phyloP scores from a whole-genome alignment of 1,140 invertebrate genomes.

The Aphelenchoides fujianensis region DNA sequence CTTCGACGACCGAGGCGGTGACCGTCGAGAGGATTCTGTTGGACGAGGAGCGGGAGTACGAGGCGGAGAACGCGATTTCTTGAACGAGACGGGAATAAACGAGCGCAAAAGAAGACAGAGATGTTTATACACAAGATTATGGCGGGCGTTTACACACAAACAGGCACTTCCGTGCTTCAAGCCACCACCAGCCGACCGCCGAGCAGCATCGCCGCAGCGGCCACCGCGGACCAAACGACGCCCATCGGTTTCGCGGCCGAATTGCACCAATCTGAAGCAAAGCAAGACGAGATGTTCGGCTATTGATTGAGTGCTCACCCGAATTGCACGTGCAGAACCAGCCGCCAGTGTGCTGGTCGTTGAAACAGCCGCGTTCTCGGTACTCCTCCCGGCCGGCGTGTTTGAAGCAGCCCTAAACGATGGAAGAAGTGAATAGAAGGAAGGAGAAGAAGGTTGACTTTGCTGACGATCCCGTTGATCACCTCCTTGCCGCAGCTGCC shows the following conservation, averaged over 20 bases:
- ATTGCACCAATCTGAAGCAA: not conserved
- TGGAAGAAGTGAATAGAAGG: not conserved
- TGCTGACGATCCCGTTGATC: not conserved
- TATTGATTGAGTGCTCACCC: not conserved
- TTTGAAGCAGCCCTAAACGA: conserved; percentile 6
- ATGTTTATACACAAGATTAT: too few species aligned
- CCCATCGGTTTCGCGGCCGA: not conserved
- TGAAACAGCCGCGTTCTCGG: not conserved
- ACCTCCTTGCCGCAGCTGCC: conserved; percentile 9
- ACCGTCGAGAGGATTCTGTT: too few species aligned
- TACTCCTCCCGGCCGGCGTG: not conserved
- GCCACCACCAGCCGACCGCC: too few species aligned
- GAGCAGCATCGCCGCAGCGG: too few species aligned
- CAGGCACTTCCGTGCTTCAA: too few species aligned
- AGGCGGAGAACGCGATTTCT: too few species aligned
- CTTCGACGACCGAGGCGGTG: too few species aligned
- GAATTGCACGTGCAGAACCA: conserved; percentile 7
- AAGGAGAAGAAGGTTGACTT: not conserved
- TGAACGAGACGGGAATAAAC: too few species aligned
- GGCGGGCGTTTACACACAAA: too few species aligned
- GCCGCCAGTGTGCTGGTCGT: not conserved
- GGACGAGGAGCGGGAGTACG: too few species aligned
- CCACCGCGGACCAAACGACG: too few species aligned
- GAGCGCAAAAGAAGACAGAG: too few species aligned
- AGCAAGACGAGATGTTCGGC: not conserved